Evolutionary conservation across 1,140 invertebrate genomes (phyloP).

Genomic region (Drosophila sulfurigaster): DNA sequence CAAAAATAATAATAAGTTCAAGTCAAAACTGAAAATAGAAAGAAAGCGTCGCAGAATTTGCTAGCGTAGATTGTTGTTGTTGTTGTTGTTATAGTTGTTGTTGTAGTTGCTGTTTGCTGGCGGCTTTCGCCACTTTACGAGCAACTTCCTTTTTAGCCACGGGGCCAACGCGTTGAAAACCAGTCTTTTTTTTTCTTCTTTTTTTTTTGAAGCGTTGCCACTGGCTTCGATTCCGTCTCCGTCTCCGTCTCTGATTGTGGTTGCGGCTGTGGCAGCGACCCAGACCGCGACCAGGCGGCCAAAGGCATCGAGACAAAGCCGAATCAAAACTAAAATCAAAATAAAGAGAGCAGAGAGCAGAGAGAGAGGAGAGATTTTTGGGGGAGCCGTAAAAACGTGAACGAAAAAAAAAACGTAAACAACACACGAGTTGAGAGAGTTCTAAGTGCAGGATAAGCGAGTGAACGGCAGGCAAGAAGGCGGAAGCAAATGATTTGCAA

Average conservation of each 20-base stretch:
- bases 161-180: conserved; percentile 55
- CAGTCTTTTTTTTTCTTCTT: conserved; percentile 48
- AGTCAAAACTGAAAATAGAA: conserved; percentile 46
- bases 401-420: conserved; percentile 52
- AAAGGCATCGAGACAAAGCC: not conserved
- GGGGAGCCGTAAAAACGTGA: conserved; percentile 51
- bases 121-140: conserved; percentile 79
- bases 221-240: conserved; percentile 4
- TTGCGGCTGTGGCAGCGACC: not conserved
- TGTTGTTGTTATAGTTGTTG: conserved; percentile 35
- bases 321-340: conserved; percentile 3
- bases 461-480: conserved; percentile 24
- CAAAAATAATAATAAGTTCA: conserved; percentile 5
- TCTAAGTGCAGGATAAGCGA: conserved; percentile 38
- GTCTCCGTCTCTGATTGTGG: not conserved
- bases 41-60: conserved; percentile 62
- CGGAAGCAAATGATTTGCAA: conserved; percentile 59
- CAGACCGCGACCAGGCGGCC: conserved; percentile 9
- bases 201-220: conserved; percentile 16
- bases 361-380: no score
- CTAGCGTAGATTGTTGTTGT: conserved; percentile 38
- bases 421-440: not conserved
- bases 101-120: conserved; percentile 39
- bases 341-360: not conserved
- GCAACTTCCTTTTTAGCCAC: conserved; percentile 79